phyloP scores from a whole-genome alignment of 2,113 vertebrate genomes.

The Australoheros scitulus region DNA sequence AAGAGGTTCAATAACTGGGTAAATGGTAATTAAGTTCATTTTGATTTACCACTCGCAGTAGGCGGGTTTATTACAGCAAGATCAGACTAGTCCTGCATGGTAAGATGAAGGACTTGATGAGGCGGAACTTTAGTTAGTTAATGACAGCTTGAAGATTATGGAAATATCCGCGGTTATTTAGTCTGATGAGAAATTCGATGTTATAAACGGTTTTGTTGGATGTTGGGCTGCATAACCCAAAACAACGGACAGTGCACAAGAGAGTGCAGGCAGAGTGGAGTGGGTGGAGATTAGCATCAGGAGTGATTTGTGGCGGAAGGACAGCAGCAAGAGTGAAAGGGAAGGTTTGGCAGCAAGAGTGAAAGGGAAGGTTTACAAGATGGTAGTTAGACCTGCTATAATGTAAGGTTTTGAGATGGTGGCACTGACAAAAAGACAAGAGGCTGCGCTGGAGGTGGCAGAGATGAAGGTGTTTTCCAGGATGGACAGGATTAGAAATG shows the following conservation, averaged over 20 bases:
- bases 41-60: background rate
- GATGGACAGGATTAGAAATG: background rate
- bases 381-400: background rate
- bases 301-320: no score
- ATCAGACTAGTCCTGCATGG: no score
- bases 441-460: no score
- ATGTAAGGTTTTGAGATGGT: background rate
- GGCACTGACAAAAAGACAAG: background rate
- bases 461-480: background rate
- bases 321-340: no score
- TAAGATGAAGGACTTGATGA: background rate
- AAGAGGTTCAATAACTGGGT: background rate
- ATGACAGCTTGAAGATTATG: background rate
- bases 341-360: no score
- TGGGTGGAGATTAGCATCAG: background rate
- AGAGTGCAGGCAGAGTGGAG: background rate
- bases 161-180: no score
- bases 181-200: no score
- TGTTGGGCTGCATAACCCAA: background rate
- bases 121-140: background rate
- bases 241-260: background rate
- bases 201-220: background rate
- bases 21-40: background rate
- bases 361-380: no score
- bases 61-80: background rate